A percentile compares a stretch with the other conserved stretches of the same genome.
Evolutionary conservation across 2,113 vertebrate genomes (phyloP).

Genomic region (Brevimyrus niger): DNA sequence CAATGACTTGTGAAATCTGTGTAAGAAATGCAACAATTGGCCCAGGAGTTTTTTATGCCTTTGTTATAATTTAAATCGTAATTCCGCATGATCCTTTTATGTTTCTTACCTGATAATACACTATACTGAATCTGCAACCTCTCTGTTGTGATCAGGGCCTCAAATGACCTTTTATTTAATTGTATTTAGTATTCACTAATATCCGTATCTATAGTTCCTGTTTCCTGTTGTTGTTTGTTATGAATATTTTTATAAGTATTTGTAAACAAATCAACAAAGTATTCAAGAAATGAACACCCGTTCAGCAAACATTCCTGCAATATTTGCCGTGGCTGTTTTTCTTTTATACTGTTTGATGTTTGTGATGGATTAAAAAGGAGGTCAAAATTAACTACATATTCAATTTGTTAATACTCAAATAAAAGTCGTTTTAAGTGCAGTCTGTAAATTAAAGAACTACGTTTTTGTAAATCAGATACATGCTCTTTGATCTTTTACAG

Average conservation of each 20-base stretch:
- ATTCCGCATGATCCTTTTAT: slow-evolving; percentile 6
- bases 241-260: slow-evolving; percentile 26
- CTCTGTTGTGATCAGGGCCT: slow-evolving; percentile 3
- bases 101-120: slow-evolving; percentile 10
- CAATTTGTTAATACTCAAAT: slow-evolving; percentile 12
- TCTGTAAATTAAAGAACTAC: slow-evolving; percentile 12
- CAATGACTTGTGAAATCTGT: slow-evolving; percentile 6
- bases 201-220: slow-evolving; percentile 17
- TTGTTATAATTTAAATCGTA: slow-evolving; percentile 5
- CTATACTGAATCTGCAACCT: slow-evolving; percentile 7
- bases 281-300: slow-evolving; percentile 4
- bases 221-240: slow-evolving; percentile 23
- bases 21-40: background rate
- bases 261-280: slow-evolving; percentile 11
- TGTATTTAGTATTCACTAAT: slow-evolving; percentile 20
- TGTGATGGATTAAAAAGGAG: slow-evolving; percentile 10
- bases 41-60: background rate
- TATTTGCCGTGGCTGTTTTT: slow-evolving; percentile 16
- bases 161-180: slow-evolving; percentile 1
- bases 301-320: slow-evolving; percentile 8
- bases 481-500: background rate
- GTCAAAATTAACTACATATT: slow-evolving; percentile 10
- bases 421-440: slow-evolving; percentile 6
- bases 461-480: background rate
- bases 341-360: slow-evolving; percentile 11